These are phyloP conservation scores for Atrichornis clamosus DNA, from an alignment of 2,113 vertebrate genomes.

Conservation along the genomic window DNA sequence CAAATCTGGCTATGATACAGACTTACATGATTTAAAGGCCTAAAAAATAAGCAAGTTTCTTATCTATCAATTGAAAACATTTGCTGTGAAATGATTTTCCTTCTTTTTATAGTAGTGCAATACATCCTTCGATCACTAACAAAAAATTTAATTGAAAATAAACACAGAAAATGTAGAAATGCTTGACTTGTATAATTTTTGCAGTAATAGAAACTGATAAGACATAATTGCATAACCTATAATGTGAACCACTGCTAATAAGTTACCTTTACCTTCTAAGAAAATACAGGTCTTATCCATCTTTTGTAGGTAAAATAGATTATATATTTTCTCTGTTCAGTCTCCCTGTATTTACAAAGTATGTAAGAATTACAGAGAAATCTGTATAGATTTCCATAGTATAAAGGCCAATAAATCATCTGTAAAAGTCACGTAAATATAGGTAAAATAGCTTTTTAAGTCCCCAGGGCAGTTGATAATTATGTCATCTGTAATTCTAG, in stretches of 20 bases:
- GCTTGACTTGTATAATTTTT: neutral
- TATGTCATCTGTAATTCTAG: neutral
- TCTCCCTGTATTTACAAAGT: neutral
- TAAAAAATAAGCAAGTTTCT: neutral
- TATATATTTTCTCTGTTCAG: neutral
- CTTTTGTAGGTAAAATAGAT: neutral
- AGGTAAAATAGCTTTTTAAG: neutral
- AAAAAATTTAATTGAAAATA: neutral
- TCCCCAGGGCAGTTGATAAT: neutral
- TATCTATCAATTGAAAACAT: neutral
- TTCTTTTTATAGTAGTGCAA: neutral
- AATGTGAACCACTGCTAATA: neutral
- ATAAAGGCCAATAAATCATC: neutral
- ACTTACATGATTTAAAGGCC: neutral
- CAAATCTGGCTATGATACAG: neutral
- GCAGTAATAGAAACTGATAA: neutral
- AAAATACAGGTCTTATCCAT: neutral
- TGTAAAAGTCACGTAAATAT: too few species aligned
- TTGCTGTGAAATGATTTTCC: neutral
- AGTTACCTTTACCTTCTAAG: neutral
- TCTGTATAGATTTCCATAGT: neutral
- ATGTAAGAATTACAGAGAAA: neutral
- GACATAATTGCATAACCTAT: neutral
- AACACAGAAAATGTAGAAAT: neutral
- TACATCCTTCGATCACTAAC: neutral